Conservation (phyloP, 2,888 invertebrate genomes). For the Deilephila elpenor region DNA sequence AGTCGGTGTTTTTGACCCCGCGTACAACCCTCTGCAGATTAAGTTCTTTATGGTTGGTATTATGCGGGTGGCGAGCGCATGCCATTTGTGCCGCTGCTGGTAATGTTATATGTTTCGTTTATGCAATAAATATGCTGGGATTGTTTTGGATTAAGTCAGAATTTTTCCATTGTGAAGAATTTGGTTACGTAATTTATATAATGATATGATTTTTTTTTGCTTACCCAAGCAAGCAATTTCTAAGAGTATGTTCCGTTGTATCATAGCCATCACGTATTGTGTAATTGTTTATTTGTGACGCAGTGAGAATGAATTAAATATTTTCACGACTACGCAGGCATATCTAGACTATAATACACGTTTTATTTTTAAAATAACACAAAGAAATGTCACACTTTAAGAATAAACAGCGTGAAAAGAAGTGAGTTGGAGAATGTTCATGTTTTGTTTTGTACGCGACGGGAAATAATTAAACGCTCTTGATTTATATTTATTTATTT, state of each 20-base stretch:
- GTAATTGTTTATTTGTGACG: too few species aligned
- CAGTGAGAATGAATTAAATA: background rate
- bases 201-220: too few species aligned
- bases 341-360: conserved; percentile 5
- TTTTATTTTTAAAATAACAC: conserved; percentile 24
- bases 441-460: conserved; percentile 19
- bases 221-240: too few species aligned
- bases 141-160: too few species aligned
- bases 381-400: conserved; percentile 19
- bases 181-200: too few species aligned
- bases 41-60: conserved; percentile 8
- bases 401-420: conserved; percentile 16
- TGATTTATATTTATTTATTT: conserved; percentile 35
- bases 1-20: conserved; percentile 33
- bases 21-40: background rate
- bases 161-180: too few species aligned
- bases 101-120: background rate
- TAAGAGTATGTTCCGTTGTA: too few species aligned
- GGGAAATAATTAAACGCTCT: conserved; percentile 30
- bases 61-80: background rate
- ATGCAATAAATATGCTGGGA: too few species aligned
- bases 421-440: conserved; percentile 22
- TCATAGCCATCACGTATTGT: too few species aligned
- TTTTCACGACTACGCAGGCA: background rate
- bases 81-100: background rate